phyloP scores from a whole-genome alignment of 2,888 invertebrate genomes.

The Thymelicus lineola region DNA sequence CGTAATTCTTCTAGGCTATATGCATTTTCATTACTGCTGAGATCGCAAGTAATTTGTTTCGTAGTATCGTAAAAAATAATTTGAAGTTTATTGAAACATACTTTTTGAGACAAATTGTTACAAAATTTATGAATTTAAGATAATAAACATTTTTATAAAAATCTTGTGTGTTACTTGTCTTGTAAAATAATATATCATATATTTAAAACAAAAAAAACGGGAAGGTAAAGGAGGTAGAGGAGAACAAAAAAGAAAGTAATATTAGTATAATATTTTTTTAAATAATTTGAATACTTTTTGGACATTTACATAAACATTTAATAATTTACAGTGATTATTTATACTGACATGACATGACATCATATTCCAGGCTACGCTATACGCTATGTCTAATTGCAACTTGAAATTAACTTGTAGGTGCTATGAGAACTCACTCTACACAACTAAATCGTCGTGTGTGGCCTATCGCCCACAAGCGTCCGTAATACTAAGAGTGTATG shows the following conservation, averaged over 20 bases:
- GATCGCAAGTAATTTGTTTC: not conserved
- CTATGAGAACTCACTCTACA: constrained; percentile 80
- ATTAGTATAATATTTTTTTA: constrained; percentile 82
- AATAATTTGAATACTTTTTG: constrained; percentile 86
- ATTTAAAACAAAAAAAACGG: constrained; percentile 44
- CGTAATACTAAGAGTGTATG: constrained; percentile 82
- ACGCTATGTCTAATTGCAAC: constrained; percentile 81
- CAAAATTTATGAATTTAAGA: constrained; percentile 6
- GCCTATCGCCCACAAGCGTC: constrained; percentile 78
- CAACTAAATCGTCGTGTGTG: constrained; percentile 75
- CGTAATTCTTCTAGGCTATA: not conserved
- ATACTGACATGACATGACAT: constrained; percentile 84
- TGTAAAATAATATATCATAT: not conserved
- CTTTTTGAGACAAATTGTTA: constrained; percentile 8
- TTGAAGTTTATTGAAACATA: constrained; percentile 2
- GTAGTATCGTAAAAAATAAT: no score
- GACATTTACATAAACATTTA: constrained; percentile 86
- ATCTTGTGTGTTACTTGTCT: constrained; percentile 1
- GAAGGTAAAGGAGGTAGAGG: constrained; percentile 57
- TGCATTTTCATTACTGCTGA: not conserved
- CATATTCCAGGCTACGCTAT: constrained; percentile 82
- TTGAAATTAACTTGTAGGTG: constrained; percentile 79
- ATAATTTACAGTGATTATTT: constrained; percentile 85
- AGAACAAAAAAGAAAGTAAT: constrained; percentile 78
- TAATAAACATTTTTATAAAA: constrained; percentile 14